Percentiles rank a stretch among this genome's conserved stretches.
Conservation (phyloP, 1,140 invertebrate species). For the Microvelia longipes region DNA sequence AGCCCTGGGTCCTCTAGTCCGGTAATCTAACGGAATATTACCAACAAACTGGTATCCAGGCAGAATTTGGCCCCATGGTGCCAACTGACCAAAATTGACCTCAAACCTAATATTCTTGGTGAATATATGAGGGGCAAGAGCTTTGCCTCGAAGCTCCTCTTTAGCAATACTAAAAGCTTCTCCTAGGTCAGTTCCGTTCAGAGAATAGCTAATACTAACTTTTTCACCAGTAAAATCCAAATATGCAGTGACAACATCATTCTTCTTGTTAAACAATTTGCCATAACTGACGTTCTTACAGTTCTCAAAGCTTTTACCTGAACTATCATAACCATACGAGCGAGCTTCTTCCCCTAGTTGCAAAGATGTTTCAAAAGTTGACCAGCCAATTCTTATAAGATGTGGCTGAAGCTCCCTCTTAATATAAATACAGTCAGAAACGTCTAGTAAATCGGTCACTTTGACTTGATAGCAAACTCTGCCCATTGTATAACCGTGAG, state of each 20-base stretch:
- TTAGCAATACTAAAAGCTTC: conserved; percentile 36
- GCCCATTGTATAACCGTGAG: conserved; percentile 60
- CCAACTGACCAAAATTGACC: conserved; percentile 67
- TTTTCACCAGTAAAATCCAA: conserved; percentile 37
- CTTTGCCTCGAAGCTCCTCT: conserved; percentile 34
- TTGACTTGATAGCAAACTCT: conserved; percentile 76
- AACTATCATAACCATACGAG: conserved; percentile 77
- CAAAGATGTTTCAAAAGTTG: conserved; percentile 47
- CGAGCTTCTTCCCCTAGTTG: conserved; percentile 69
- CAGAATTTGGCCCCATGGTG: conserved; percentile 32
- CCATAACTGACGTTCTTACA: conserved; percentile 66
- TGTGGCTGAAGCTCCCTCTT: conserved; percentile 45
- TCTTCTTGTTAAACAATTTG: conserved; percentile 41
- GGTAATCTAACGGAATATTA: conserved; percentile 40
- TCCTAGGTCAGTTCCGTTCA: conserved; percentile 68
- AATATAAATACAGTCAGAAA: conserved; percentile 35
- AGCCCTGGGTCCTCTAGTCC: conserved; percentile 46
- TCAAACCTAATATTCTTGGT: conserved; percentile 75
- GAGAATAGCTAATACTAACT: conserved; percentile 53
- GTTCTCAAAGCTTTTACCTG: conserved; percentile 59
- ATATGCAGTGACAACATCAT: conserved; percentile 68
- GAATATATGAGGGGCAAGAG: conserved; percentile 73
- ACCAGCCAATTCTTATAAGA: conserved; percentile 76
- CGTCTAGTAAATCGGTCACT: conserved; percentile 30
- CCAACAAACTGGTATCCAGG: conserved; percentile 17